A percentile compares a stretch with the other conserved stretches of the same genome.
These are phyloP conservation scores for Peromyscus nudipes DNA, from an alignment of 2,797 vertebrate species.

Conservation along the genomic window DNA sequence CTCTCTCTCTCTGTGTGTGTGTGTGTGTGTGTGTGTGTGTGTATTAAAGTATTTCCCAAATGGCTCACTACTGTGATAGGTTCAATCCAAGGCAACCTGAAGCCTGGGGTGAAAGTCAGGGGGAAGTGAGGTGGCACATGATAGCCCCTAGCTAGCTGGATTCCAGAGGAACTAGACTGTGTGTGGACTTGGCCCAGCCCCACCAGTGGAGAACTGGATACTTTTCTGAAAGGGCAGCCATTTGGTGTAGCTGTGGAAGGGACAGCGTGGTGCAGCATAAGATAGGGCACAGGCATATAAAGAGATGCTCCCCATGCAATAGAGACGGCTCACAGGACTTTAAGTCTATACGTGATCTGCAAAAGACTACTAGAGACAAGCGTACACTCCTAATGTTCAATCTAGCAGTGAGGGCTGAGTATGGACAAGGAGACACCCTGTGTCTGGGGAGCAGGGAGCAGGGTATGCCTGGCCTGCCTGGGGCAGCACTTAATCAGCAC, in stretches of 20 bases:
- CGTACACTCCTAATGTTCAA: background rate
- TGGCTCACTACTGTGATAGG: background rate
- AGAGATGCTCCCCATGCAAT: background rate
- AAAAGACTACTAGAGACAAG: background rate
- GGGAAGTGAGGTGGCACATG: background rate
- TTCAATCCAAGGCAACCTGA: background rate
- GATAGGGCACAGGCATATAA: too few relatives aligned
- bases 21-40: background rate
- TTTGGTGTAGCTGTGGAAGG: background rate
- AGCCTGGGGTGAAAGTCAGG: background rate
- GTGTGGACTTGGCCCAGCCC: slow-evolving; percentile 44
- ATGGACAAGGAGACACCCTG: background rate
- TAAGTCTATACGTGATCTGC: background rate
- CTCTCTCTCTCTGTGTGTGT: background rate
- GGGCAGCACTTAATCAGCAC: background rate
- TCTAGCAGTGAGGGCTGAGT: background rate
- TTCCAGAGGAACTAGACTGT: background rate
- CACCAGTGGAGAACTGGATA: background rate
- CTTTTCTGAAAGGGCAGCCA: background rate
- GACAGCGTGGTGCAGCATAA: background rate
- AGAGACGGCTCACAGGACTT: background rate
- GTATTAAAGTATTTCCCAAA: background rate
- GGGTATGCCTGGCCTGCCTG: background rate
- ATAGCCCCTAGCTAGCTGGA: background rate
- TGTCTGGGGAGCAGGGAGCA: background rate